Evolutionary conservation across 2,888 invertebrate species (phyloP).

Genomic region (Oscheius sp.): DNA sequence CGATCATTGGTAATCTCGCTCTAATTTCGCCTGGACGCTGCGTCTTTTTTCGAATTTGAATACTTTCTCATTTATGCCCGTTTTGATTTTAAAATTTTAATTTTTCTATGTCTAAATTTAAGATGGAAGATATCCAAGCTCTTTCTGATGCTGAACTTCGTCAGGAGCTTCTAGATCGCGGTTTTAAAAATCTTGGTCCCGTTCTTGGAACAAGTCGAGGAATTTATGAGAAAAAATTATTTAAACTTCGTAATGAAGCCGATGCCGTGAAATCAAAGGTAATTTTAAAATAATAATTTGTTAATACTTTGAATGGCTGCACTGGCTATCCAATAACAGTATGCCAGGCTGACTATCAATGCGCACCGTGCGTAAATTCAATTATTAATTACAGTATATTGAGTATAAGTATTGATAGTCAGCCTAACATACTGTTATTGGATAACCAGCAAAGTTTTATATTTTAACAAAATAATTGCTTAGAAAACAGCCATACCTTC

Average conservation of each 20-base stretch:
- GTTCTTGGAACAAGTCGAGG: slow-evolving; percentile 58
- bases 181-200: slow-evolving; percentile 41
- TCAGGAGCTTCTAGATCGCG: slow-evolving; percentile 47
- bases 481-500: neutral
- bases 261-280: neutral
- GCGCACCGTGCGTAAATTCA: no score
- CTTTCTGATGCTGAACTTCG: slow-evolving; percentile 56
- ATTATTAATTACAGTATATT: no score
- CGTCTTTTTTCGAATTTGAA: neutral
- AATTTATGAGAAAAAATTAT: slow-evolving; percentile 59
- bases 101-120: neutral
- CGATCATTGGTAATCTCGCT: no score
- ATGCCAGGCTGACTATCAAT: no score
- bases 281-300: no score
- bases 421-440: no score
- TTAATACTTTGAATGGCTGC: no score
- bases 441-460: no score
- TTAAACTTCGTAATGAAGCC: slow-evolving; percentile 28
- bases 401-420: no score
- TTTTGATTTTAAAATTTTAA: neutral
- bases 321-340: no score
- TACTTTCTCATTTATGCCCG: neutral
- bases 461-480: no score
- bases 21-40: no score
- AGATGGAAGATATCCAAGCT: slow-evolving; percentile 71